These are phyloP conservation scores for Thera britannica DNA, from an alignment of 2,888 invertebrate genomes.

Conservation along the genomic window DNA sequence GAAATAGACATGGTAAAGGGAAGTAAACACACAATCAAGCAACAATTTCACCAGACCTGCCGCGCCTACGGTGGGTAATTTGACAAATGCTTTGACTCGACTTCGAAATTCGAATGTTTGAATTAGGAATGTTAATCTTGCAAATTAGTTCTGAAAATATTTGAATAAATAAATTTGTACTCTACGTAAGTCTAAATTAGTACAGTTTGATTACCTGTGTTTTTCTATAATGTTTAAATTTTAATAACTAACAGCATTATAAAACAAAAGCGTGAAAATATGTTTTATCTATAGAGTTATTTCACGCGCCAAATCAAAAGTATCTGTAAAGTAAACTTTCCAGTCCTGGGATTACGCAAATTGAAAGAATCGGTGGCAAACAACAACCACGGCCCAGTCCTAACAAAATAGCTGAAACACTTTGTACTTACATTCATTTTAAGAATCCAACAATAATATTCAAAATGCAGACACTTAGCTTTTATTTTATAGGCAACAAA, in stretches of 20 bases:
- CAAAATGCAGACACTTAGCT: no score
- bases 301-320: conserved; percentile 45
- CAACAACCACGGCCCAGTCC: conserved; percentile 48
- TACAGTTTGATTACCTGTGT: no score
- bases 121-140: conserved; percentile 44
- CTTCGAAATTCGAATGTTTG: conserved; percentile 40
- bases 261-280: neutral
- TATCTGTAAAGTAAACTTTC: conserved; percentile 48
- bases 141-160: conserved; percentile 28
- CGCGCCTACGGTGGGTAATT: conserved; percentile 41
- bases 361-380: conserved; percentile 74
- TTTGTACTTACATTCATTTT: neutral
- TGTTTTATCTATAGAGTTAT: conserved; percentile 35
- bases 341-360: conserved; percentile 60
- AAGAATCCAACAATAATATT: no score
- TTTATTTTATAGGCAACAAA: no score
- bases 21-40: conserved; percentile 82
- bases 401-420: conserved; percentile 7
- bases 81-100: conserved; percentile 47
- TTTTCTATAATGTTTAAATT: no score
- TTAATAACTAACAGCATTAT: no score
- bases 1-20: conserved; percentile 74
- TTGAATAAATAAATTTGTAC: conserved; percentile 28
- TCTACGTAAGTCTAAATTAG: no score
- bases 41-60: conserved; percentile 73